Base-by-base conservation (phyloP, 2,797 vertebrate species). In the Streptopelia turtur region DNA sequence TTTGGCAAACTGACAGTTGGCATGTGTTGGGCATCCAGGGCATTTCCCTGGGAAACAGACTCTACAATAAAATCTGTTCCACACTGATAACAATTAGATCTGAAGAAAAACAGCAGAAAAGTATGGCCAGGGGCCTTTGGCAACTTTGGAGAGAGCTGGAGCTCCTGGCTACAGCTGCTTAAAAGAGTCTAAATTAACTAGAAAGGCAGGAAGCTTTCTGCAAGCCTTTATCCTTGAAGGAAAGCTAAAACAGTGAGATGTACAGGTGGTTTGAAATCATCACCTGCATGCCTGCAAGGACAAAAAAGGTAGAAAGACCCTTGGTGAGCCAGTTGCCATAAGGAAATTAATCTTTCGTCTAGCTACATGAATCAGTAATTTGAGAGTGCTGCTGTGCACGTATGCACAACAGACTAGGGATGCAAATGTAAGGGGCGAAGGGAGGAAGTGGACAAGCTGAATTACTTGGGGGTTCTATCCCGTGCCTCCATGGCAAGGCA, bases 81-180 rank as follows among this genome's bases (percentile, higher is more conserved):
- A 94, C 66, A 76, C n/a, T 69, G 93, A 97, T 96, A 97, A 92
- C 77, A 89, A 95, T 96, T 92, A 77, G 81, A 93, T 94, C 77
- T 89, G 86, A 95, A 25, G 27, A 49, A 79, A 90, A 92, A 15
- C 47, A 53, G 28, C 28, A 89, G 80, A 84, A 87, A 93, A 95
- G 83, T 93, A 83, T 77, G 81, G 70, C 90, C 90, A 90, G 71
- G 23, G 66, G 86, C 86, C 43, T 87, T 87, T 90, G 80, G 74
- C 77, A 84, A 53, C 74, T 95, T 95, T 0, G 31, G 88, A 93
- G 80, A 89, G 52, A 82, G 45, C 2, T 56, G 66, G 22, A 82
- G 47, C 56, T 97, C 35, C 77, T 83, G 56, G 57, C 64, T 93
- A 66, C 55, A 79, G 55, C 60, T 94, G 60, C 43, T 90, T 52